Evolutionary conservation across 2,888 invertebrate species (phyloP), one percentile per base, ranked within the genome.

Genomic region (Idaea dimidiata): DNA sequence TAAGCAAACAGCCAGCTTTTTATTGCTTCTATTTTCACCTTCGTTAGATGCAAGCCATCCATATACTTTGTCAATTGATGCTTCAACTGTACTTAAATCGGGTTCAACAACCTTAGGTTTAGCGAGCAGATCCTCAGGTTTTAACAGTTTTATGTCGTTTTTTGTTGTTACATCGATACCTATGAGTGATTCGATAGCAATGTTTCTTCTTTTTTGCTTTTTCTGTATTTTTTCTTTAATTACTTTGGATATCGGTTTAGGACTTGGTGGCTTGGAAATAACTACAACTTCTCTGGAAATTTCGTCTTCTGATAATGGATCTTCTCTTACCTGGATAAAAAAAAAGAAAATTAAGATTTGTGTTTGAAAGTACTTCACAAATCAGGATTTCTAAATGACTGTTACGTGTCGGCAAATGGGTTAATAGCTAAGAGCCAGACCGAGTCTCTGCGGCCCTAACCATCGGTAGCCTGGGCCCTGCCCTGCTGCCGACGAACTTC

Each of bases 171-270:
- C 61, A 7, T 72, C 65, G 10, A 73, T 65, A 7, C 71, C 64
- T 57, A 82, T 64, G 16, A 86, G 72, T 0, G 86, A 84, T 17
- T 74, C 70, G 0, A 86, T n/a, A 1, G 87, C 87, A 0, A 79
- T 79, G 70, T 87, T 87, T 32, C 77, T 8, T 72, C 14, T 72
- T 68, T 54, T 72, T 74, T 57, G 73, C 78, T 62, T 72, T 70
- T 56, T 60, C 54, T 24, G n/a, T 16, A 18, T 59, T 59, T 59
- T 58, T 8, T 67, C 54, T 16, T 56, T 64, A 17, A 55, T 3
- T 8, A 14, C 10, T 14, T 60, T 17, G 60, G 62, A 17, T 60
- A 54, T 24, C 24, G 17, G 1, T 17, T 4, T 6, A 24, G 67
- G 57, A 7, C 66, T 60, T 0, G 65, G 60, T 1, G 65, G 60